phyloP scores from a whole-genome alignment of 1,140 invertebrate genomes.

The Pentalonia nigronervosa region DNA sequence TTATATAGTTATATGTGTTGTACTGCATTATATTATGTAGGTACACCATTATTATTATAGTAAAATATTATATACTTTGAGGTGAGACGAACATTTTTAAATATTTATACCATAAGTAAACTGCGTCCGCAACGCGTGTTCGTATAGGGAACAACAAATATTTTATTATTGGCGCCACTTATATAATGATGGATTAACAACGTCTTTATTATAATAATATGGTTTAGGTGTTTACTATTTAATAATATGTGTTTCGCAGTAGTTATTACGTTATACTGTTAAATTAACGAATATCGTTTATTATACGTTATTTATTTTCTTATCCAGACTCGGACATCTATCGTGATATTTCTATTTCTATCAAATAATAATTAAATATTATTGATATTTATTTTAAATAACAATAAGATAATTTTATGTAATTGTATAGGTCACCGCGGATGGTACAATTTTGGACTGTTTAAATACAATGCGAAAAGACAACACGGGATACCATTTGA shows the following conservation, averaged over 20 bases:
- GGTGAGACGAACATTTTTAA: background rate
- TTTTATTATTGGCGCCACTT: background rate
- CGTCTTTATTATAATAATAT: background rate
- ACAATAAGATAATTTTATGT: background rate
- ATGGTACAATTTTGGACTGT: slow-evolving; percentile 86
- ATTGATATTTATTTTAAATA: background rate
- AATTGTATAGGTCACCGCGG: slow-evolving; percentile 78
- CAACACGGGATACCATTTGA: slow-evolving; percentile 96
- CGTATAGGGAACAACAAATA: background rate
- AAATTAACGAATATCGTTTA: background rate
- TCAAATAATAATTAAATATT: background rate
- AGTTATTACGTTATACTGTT: background rate
- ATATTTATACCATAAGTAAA: background rate
- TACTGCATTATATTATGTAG: background rate
- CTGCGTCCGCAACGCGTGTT: background rate
- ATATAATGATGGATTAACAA: background rate
- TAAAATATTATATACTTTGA: background rate
- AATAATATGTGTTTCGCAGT: background rate
- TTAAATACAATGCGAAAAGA: slow-evolving; percentile 91
- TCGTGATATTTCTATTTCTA: background rate
- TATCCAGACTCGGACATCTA: too few species aligned
- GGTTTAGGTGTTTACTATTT: background rate
- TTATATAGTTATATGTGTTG: too few species aligned
- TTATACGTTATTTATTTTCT: background rate
- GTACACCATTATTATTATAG: background rate